These are phyloP conservation scores for Plagiodera versicolora DNA, from an alignment of 2,888 invertebrate species.

Conservation along the genomic window DNA sequence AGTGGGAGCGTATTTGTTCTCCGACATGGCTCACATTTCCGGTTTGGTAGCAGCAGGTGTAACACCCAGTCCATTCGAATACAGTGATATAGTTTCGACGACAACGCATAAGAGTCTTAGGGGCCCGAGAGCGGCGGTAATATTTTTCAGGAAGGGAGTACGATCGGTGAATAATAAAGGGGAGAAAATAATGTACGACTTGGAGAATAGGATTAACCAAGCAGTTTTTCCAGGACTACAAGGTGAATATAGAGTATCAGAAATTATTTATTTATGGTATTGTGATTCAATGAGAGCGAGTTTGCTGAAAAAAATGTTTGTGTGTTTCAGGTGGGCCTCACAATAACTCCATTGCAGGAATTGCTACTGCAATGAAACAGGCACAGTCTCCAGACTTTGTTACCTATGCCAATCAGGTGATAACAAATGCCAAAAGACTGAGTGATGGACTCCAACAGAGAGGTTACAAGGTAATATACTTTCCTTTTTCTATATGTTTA, in stretches of 20 bases:
- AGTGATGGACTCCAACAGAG: conserved; percentile 67
- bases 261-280: not conserved
- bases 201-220: conserved; percentile 85
- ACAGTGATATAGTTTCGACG: conserved; percentile 89
- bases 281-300: not conserved
- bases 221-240: conserved; percentile 94
- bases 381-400: conserved; percentile 79
- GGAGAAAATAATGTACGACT: conserved; percentile 81
- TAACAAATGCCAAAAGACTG: conserved; percentile 78
- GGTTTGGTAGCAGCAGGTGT: conserved; percentile 88
- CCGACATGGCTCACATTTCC: conserved; percentile 96
- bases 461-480: conserved; percentile 64
- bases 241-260: conserved; percentile 55
- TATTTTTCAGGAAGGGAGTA: conserved; percentile 91
- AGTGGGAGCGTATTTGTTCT: conserved; percentile 83
- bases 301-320: not conserved
- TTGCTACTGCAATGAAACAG: conserved; percentile 94
- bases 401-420: conserved; percentile 82
- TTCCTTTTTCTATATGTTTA: too few species aligned
- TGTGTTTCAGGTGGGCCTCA: conserved; percentile 79
- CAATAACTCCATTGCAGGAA: conserved; percentile 93
- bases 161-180: conserved; percentile 79
- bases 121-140: conserved; percentile 85
- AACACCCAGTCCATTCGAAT: conserved; percentile 87
- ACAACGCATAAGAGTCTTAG: conserved; percentile 95